Evolutionary conservation across 2,113 vertebrate genomes (phyloP).

Genomic region (Promerops cafer): DNA sequence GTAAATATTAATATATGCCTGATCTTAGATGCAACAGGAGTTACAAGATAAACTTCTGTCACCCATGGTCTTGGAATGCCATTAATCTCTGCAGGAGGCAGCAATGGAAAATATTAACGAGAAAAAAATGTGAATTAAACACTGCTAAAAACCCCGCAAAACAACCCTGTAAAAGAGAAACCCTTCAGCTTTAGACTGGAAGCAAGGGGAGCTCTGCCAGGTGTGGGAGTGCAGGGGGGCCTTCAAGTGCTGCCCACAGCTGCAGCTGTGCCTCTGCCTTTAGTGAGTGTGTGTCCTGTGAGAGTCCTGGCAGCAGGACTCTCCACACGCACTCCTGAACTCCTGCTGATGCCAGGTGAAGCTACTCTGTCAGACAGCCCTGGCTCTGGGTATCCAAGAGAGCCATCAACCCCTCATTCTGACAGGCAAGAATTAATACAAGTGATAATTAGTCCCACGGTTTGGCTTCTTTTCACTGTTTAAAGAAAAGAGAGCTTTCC

Average conservation of each 20-base stretch:
- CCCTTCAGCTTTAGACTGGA: background rate
- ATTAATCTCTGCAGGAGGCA: background rate
- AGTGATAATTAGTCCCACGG: background rate
- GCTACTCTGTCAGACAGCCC: background rate
- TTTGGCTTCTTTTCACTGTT: background rate
- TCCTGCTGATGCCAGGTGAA: background rate
- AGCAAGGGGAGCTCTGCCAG: background rate
- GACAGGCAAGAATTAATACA: background rate
- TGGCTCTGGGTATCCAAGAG: background rate
- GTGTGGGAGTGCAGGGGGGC: background rate
- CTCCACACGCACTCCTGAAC: background rate
- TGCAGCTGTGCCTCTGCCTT: background rate
- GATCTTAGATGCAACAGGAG: background rate
- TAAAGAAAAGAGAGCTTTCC: background rate
- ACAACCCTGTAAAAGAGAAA: background rate
- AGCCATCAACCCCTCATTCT: background rate
- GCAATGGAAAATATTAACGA: background rate
- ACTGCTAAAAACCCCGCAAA: fast-evolving
- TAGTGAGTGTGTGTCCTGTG: background rate
- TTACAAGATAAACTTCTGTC: background rate
- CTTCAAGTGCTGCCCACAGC: background rate
- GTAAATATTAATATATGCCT: background rate
- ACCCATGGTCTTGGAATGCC: background rate
- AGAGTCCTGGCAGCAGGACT: background rate
- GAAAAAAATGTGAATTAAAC: background rate